Conservation (phyloP, 2,797 vertebrate genomes). For the Acrossocheilus fasciatus region DNA sequence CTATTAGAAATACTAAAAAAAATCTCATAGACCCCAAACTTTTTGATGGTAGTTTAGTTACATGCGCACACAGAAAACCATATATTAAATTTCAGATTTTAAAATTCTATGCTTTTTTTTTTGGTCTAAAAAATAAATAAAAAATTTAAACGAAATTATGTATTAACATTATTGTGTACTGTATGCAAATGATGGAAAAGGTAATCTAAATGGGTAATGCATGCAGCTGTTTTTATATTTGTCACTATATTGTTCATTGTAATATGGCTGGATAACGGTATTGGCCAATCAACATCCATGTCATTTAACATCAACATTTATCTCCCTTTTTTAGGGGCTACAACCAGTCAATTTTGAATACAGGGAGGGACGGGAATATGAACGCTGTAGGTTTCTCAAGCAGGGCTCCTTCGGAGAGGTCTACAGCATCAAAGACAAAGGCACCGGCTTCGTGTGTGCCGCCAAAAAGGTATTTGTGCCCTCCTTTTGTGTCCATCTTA, state of each 20-base stretch:
- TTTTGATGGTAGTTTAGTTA: neutral
- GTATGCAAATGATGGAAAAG: neutral
- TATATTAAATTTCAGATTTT: neutral
- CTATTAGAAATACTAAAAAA: neutral
- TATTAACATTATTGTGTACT: neutral
- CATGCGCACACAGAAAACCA: neutral
- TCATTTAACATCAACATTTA: neutral
- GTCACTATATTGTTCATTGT: neutral
- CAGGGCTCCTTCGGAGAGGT: slow-evolving; percentile 94
- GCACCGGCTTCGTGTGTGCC: slow-evolving; percentile 90
- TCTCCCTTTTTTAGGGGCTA: slow-evolving; percentile 81
- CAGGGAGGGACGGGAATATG: slow-evolving; percentile 88
- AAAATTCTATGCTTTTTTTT: neutral
- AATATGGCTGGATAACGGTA: neutral
- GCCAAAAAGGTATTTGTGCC: slow-evolving; percentile 88
- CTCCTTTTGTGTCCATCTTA: neutral
- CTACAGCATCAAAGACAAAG: slow-evolving; percentile 86
- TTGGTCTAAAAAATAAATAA: neutral
- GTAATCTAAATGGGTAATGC: neutral
- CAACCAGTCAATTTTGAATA: slow-evolving; percentile 91
- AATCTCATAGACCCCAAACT: neutral
- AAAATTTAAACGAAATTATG: neutral
- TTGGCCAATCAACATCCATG: neutral
- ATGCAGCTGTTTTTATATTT: neutral
- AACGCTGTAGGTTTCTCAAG: slow-evolving; percentile 80